Conservation (phyloP, 2,888 invertebrate genomes). For the Quadroppia sp. region DNA sequence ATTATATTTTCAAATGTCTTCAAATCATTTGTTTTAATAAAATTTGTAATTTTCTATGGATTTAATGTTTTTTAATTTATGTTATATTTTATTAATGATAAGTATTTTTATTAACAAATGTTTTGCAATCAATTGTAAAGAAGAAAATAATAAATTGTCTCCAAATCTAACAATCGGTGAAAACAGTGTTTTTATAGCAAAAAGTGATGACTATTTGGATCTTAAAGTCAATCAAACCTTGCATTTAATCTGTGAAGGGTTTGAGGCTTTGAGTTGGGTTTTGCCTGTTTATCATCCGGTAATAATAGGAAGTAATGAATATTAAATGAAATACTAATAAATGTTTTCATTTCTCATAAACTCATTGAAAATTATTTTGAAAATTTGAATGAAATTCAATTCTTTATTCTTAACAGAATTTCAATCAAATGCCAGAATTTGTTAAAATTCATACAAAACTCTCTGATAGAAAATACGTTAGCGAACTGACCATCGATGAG, state of each 20-base stretch:
- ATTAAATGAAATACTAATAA: background rate
- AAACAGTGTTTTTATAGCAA: background rate
- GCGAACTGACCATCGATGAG: conserved; percentile 44
- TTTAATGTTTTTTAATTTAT: background rate
- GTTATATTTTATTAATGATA: background rate
- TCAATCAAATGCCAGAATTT: background rate
- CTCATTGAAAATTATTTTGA: background rate
- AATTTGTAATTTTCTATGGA: background rate
- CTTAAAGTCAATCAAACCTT: conserved; percentile 29
- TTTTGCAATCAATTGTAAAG: background rate
- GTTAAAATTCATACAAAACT: conserved; percentile 31
- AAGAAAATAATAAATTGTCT: background rate
- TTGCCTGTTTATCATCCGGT: conserved; percentile 23
- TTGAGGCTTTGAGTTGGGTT: conserved; percentile 40
- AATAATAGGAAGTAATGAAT: background rate
- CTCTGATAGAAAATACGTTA: conserved; percentile 43
- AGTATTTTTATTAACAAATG: background rate
- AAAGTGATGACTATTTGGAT: conserved; percentile 35
- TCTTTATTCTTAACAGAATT: background rate
- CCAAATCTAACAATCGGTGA: background rate
- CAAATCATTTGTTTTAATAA: background rate
- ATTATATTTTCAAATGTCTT: too few relatives aligned
- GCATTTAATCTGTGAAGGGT: conserved; percentile 39
- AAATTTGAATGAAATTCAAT: too few relatives aligned
- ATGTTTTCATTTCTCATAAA: background rate